Base-by-base conservation (phyloP, 2,888 invertebrate species). In the Penaeus monodon region DNA sequence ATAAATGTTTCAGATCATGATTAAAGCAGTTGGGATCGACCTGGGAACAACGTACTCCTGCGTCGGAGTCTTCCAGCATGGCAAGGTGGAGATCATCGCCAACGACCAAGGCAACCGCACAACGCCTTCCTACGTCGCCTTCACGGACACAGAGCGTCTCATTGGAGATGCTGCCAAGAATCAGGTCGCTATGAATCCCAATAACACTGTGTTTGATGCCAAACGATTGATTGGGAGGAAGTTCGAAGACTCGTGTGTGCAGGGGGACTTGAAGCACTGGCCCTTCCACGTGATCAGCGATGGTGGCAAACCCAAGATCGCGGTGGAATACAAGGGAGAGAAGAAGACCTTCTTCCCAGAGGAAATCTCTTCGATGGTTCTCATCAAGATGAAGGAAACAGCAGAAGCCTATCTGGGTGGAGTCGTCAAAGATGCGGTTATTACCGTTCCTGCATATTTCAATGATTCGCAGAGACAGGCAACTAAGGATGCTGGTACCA, bases 321-420 rank as follows among this genome's bases (percentile, higher is more conserved):
- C 93, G 91, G 93, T 94, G 29, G 92, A 93, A 76, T 95, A 94
- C 93, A 95, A 95, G 91, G 94, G 94, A 90, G 95, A 95, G 91
- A 91, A 91, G 83, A 95, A 95, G 92, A 93, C 93, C 77, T 95
- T 94, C 92, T 94, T 92, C 92, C 94, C 94, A 3, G 94, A 94
- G 91, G 94, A 94, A 92, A 93, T 94, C 85, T 94, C 94, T 84
- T 94, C 94, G 79, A 94, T 94, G 94, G 94, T 94, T 79, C 94
- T 98, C 89, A 95, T 95, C 49, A 98, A 98, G 92, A 98, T 98
- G 98, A 97, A 97, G 94, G 96, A 97, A 93, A 96, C 96, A 81
- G 97, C 97, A 76, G 97, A 97, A 93, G 96, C 96, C 1, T 97
- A 96, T 92, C 94, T 97, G 91, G 98, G 98, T 89, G 95, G 95